Evolutionary conservation across 2,113 vertebrate genomes (phyloP).

Genomic region (Lucifuga dentata): DNA sequence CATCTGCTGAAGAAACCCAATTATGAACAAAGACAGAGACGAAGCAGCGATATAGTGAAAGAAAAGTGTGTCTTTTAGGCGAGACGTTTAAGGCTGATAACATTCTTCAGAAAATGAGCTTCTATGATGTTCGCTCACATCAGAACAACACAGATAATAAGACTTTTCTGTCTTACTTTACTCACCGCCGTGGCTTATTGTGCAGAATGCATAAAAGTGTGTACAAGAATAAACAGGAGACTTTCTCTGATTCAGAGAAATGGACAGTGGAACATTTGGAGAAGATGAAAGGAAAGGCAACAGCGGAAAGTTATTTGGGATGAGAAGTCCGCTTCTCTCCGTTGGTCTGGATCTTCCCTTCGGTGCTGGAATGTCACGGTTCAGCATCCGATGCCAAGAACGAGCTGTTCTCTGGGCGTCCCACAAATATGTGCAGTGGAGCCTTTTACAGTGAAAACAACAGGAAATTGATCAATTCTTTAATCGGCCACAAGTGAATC

Average conservation of each 20-base stretch:
- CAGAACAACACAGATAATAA: constrained; percentile 52
- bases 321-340: constrained; percentile 11
- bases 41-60: background rate
- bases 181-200: constrained; percentile 41
- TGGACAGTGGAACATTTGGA: background rate
- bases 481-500: constrained; percentile 32
- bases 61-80: constrained; percentile 28
- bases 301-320: constrained; percentile 18
- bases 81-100: constrained; percentile 57
- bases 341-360: constrained; percentile 37
- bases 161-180: constrained; percentile 39
- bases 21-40: constrained; percentile 60
- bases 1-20: constrained; percentile 70
- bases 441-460: constrained; percentile 37
- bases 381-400: constrained; percentile 72
- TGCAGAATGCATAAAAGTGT: constrained; percentile 29
- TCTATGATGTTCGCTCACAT: constrained; percentile 30
- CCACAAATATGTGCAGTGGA: constrained; percentile 58
- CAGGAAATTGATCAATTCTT: constrained; percentile 48
- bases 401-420: constrained; percentile 66
- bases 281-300: constrained; percentile 4
- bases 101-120: constrained; percentile 61
- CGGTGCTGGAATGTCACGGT: constrained; percentile 56
- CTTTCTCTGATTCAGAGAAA: background rate
- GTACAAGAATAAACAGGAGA: constrained; percentile 11